Conservation (phyloP, 1,140 invertebrate species). For the Heliconius melpomene region DNA sequence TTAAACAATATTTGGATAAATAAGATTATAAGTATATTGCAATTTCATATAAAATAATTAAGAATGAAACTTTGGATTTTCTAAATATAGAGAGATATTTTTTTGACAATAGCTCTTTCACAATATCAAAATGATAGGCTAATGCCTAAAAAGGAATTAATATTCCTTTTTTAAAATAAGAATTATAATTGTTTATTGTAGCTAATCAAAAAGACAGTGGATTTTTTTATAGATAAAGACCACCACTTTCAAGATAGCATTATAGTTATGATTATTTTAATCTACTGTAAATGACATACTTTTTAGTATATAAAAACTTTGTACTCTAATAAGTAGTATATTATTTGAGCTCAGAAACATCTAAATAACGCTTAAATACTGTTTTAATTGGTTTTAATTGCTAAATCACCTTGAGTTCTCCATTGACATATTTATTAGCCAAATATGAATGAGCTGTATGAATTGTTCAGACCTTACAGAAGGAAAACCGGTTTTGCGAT, state of each 20-base stretch:
- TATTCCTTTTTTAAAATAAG: not conserved
- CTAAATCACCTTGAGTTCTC: not conserved
- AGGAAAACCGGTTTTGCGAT: constrained; percentile 7
- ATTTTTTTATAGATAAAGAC: not conserved
- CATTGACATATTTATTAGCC: not conserved
- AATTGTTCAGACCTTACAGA: not conserved
- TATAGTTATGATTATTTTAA: not conserved
- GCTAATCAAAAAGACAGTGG: not conserved
- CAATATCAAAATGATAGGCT: too few species aligned
- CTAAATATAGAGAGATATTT: too few species aligned
- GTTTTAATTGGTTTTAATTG: not conserved
- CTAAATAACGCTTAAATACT: not conserved
- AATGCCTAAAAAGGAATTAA: too few species aligned
- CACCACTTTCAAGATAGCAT: not conserved
- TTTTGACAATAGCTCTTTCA: too few species aligned
- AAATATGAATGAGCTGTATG: not conserved
- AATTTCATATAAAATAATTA: too few species aligned
- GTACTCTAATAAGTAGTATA: not conserved
- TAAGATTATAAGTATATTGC: too few species aligned
- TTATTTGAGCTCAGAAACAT: not conserved
- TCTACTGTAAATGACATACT: not conserved
- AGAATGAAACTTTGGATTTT: too few species aligned
- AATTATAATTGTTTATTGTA: not conserved
- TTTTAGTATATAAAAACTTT: not conserved
- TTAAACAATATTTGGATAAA: too few species aligned